Conservation (phyloP, 2,113 vertebrate genomes). For the Archocentrus centrarchus region DNA sequence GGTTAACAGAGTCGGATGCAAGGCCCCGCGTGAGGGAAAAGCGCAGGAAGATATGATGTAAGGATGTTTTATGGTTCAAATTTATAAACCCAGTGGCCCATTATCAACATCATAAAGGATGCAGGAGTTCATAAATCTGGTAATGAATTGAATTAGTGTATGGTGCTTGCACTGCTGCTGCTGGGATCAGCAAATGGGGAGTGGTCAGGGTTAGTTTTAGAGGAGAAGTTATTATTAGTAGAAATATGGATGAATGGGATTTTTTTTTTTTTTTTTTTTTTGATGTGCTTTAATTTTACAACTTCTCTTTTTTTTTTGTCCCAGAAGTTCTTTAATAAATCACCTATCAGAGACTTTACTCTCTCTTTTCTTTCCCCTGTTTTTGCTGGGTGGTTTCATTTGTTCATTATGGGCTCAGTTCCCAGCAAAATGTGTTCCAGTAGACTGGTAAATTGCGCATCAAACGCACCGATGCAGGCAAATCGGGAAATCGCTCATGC, state of each 20-base stretch:
- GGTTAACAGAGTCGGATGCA: background rate
- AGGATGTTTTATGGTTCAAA: slow-evolving; percentile 38
- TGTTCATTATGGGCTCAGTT: slow-evolving; percentile 23
- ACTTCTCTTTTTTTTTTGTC: background rate
- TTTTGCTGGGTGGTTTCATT: slow-evolving; percentile 25
- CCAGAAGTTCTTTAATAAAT: slow-evolving; percentile 2
- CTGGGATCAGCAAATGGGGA: slow-evolving; percentile 35
- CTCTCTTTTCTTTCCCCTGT: background rate
- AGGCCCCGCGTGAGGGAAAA: background rate
- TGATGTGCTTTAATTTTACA: background rate
- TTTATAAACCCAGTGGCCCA: slow-evolving; percentile 33
- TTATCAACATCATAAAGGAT: slow-evolving; percentile 45
- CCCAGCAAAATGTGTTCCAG: slow-evolving; percentile 44
- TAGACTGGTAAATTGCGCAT: slow-evolving; percentile 60
- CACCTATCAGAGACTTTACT: background rate
- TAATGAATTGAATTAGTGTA: slow-evolving; percentile 42
- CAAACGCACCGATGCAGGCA: slow-evolving; percentile 41
- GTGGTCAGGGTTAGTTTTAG: slow-evolving; percentile 19
- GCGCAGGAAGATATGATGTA: background rate
- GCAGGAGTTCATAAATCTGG: slow-evolving; percentile 35
- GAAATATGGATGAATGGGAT: background rate
- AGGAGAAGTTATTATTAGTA: background rate
- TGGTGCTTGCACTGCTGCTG: slow-evolving; percentile 16
- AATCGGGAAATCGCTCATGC: slow-evolving; percentile 60
- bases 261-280: background rate